Percentiles rank a stretch among this genome's conserved stretches.
Conservation (phyloP, 1,140 invertebrate genomes). For the Drosophila athabasca region DNA sequence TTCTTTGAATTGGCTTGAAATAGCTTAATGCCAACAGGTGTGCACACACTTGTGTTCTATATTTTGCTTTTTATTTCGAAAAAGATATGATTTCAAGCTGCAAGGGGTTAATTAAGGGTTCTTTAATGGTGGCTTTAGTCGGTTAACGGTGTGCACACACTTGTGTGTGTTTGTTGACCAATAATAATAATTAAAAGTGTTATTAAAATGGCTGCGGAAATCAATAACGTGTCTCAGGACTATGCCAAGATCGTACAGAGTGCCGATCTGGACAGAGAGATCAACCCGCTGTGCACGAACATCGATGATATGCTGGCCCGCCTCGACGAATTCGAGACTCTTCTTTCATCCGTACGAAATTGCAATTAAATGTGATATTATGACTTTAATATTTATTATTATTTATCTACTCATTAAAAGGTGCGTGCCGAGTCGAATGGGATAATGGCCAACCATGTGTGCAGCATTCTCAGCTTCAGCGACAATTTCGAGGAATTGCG, state of each 20-base stretch:
- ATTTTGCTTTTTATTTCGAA: no score
- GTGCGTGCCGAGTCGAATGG: slow-evolving; percentile 74
- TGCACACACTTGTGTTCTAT: no score
- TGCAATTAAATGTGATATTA: not conserved
- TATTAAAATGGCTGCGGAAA: slow-evolving; percentile 31
- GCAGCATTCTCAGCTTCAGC: slow-evolving; percentile 58
- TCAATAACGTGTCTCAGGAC: slow-evolving; percentile 42
- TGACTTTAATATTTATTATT: not conserved
- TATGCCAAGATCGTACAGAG: slow-evolving; percentile 71
- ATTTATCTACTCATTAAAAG: slow-evolving; percentile 21
- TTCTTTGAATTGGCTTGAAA: no score
- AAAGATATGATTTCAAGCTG: no score
- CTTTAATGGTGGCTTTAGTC: no score
- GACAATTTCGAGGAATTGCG: slow-evolving; percentile 61
- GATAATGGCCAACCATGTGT: slow-evolving; percentile 73
- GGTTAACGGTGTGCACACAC: no score
- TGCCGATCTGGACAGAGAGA: slow-evolving; percentile 68
- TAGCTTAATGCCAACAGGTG: no score
- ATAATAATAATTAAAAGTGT: slow-evolving; percentile 25
- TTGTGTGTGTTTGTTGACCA: not conserved
- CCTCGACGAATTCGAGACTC: slow-evolving; percentile 75
- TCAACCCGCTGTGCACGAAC: slow-evolving; percentile 74
- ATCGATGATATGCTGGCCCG: slow-evolving; percentile 80
- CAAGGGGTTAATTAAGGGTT: no score
- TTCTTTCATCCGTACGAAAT: slow-evolving; percentile 56